A percentile compares a stretch with the other conserved stretches of the same genome.
Conservation (phyloP, 2,888 invertebrate genomes). For the Drosophila multiciliata region DNA sequence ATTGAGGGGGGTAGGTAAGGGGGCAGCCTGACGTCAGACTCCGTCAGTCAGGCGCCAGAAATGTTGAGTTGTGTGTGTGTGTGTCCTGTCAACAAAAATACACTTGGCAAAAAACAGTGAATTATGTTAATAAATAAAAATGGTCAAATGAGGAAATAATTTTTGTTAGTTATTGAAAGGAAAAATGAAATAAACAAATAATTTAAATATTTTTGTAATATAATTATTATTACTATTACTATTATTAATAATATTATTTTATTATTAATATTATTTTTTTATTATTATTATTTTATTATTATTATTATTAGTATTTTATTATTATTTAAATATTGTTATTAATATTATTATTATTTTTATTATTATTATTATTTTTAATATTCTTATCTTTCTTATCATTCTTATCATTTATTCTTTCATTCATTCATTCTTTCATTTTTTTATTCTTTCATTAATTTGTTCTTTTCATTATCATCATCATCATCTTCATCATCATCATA, state of each 20-base stretch:
- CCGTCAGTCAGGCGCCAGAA: constrained; percentile 55
- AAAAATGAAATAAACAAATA: rapidly evolving
- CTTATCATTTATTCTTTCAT: no score
- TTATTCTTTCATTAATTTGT: no score
- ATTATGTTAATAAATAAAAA: neutral
- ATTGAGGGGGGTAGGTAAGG: neutral
- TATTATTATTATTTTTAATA: no score
- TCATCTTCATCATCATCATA: neutral
- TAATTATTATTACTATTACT: no score
- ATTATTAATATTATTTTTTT: no score
- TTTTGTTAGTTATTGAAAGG: neutral
- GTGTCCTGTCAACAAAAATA: constrained; percentile 16
- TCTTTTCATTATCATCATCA: no score
- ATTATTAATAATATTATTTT: no score
- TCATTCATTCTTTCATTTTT: no score
- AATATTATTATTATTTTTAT: no score
- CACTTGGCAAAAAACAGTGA: constrained; percentile 30
- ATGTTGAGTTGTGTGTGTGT: constrained; percentile 50
- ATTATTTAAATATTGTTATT: neutral
- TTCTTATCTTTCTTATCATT: no score
- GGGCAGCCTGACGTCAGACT: constrained; percentile 63
- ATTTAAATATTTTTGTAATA: neutral
- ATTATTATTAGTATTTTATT: no score
- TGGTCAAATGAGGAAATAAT: neutral
- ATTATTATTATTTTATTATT: no score